phyloP scores from a whole-genome alignment of 1,140 invertebrate genomes.

The Trigoniulus corallinus region DNA sequence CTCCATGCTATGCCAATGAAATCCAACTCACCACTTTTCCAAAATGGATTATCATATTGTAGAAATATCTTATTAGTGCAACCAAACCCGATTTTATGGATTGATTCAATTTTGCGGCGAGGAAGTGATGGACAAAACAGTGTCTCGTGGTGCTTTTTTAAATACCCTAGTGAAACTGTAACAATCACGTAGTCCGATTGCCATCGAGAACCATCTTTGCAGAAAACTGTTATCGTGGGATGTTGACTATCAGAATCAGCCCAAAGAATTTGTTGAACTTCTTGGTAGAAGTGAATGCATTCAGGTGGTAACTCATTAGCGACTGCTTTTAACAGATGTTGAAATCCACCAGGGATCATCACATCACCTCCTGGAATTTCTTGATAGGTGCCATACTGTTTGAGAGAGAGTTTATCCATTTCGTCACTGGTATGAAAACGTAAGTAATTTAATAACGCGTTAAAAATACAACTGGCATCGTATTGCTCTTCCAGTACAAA shows the following conservation, averaged over 20 bases:
- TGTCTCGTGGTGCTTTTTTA: conserved; percentile 52
- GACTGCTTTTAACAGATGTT: conserved; percentile 4
- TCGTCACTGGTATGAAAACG: conserved; percentile 36
- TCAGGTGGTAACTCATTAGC: conserved; percentile 2
- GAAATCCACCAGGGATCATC: conserved; percentile 29
- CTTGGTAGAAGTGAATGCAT: neutral
- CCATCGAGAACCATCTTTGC: conserved; percentile 47
- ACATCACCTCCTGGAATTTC: conserved; percentile 46
- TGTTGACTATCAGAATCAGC: neutral
- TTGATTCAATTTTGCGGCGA: conserved; percentile 50
- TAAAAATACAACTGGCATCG: conserved; percentile 39
- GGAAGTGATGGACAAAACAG: conserved; percentile 61
- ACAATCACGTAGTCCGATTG: conserved; percentile 60
- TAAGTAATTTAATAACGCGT: conserved; percentile 39
- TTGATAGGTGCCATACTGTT: conserved; percentile 44
- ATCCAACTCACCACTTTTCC: conserved; percentile 33
- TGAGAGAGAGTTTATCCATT: conserved; percentile 41
- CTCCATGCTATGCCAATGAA: conserved; percentile 18
- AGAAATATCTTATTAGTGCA: conserved; percentile 63
- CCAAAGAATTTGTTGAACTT: conserved; percentile 9
- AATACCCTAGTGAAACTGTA: conserved; percentile 62
- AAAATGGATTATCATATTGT: conserved; percentile 57
- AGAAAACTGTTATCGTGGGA: conserved; percentile 20
- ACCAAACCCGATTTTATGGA: conserved; percentile 50
- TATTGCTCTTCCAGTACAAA: conserved; percentile 1